A percentile compares a stretch with the other conserved stretches of the same genome.
These are phyloP conservation scores for Tangachromis dhanisi DNA, from an alignment of 2,113 vertebrate species.

Conservation along the genomic window DNA sequence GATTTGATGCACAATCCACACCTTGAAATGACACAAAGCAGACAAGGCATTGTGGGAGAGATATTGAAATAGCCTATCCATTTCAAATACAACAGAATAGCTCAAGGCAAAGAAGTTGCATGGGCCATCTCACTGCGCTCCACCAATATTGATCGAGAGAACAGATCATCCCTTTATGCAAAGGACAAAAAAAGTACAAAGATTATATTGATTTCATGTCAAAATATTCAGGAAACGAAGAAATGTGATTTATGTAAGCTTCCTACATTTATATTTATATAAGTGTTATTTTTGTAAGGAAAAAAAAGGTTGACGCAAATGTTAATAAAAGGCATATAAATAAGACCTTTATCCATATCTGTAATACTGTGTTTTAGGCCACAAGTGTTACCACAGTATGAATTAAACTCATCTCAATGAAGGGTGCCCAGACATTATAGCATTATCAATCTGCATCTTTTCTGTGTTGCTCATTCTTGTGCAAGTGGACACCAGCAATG, in stretches of 20 bases:
- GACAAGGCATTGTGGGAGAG: background rate
- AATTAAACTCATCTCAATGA: background rate
- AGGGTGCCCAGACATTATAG: background rate
- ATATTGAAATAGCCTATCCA: constrained; percentile 14
- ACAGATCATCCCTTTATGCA: constrained; percentile 24
- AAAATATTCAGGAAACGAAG: constrained; percentile 5
- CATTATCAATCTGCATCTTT: background rate
- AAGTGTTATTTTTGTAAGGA: constrained; percentile 19
- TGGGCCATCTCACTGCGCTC: constrained; percentile 2
- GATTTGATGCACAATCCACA: background rate
- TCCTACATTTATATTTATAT: constrained; percentile 44
- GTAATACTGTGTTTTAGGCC: background rate
- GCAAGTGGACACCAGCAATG: background rate
- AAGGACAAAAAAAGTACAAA: background rate
- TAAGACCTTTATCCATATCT: background rate
- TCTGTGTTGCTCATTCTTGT: background rate
- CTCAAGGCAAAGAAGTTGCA: constrained; percentile 16
- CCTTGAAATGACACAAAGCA: background rate
- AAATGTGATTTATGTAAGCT: constrained; percentile 50
- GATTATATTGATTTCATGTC: constrained; percentile 27
- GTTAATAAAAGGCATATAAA: background rate
- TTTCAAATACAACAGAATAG: background rate
- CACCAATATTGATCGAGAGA: constrained; percentile 35
- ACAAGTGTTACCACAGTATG: background rate
- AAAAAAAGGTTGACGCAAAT: background rate